Conservation (phyloP, 1,140 invertebrate species). For the Drosophila pandora region DNA sequence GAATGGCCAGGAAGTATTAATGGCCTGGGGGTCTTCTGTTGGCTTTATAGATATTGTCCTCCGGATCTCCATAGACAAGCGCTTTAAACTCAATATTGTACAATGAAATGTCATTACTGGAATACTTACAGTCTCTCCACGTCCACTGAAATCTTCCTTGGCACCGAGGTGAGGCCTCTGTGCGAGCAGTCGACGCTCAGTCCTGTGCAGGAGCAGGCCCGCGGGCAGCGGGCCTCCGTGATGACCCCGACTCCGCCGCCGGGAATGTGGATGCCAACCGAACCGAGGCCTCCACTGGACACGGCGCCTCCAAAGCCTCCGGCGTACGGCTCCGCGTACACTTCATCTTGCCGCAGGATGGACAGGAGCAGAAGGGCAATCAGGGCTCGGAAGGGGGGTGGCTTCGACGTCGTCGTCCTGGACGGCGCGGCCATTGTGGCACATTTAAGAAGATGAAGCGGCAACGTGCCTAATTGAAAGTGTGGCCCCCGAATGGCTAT, state of each 20-base stretch:
- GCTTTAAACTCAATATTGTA: neutral
- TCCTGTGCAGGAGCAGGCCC: conserved; percentile 91
- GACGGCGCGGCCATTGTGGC: conserved; percentile 75
- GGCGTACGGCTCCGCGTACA: conserved; percentile 72
- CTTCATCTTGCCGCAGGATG: conserved; percentile 27
- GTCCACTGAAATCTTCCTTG: conserved; percentile 89
- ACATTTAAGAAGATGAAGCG: conserved; percentile 68
- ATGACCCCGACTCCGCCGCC: conserved; percentile 76
- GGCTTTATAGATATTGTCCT: too few relatives aligned
- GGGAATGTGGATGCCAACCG: conserved; percentile 81
- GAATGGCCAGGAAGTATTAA: too few relatives aligned
- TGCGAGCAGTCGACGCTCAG: conserved; percentile 92
- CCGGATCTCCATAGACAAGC: too few relatives aligned
- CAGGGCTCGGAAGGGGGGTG: conserved; percentile 59
- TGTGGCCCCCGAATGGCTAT: conserved; percentile 66
- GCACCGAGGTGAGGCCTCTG: conserved; percentile 90
- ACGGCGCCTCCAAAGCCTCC: conserved; percentile 67
- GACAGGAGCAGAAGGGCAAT: conserved; percentile 10
- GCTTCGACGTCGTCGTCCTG: conserved; percentile 66
- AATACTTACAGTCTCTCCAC: conserved; percentile 93
- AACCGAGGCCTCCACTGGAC: conserved; percentile 67
- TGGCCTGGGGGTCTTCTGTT: too few relatives aligned
- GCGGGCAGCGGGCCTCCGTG: conserved; percentile 87
- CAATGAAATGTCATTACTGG: neutral
- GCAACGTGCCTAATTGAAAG: conserved; percentile 82